phyloP scores from a whole-genome alignment of 2,113 vertebrate species.

The Sitta europaea region DNA sequence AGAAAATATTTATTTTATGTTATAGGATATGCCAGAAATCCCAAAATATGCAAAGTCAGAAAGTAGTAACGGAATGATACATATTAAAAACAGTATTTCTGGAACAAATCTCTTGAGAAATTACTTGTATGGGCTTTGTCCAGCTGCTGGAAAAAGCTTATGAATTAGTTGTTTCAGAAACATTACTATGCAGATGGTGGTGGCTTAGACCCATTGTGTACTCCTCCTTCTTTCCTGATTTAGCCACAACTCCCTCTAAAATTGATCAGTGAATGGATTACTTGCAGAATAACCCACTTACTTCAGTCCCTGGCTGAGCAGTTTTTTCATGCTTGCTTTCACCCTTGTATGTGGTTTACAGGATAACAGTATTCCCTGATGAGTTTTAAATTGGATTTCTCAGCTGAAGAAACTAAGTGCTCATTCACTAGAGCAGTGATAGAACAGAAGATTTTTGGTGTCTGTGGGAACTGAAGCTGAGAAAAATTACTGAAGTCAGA shows the following conservation, averaged over 20 bases:
- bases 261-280: neutral
- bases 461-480: neutral
- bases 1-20: constrained; percentile 36
- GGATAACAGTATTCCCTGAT: neutral
- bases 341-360: neutral
- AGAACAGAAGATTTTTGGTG: neutral
- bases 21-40: constrained; percentile 21
- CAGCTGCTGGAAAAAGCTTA: neutral
- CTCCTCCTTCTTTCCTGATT: neutral
- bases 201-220: neutral
- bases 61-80: neutral
- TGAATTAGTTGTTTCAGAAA: neutral
- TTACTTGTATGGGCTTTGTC: neutral
- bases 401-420: neutral
- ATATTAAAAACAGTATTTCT: neutral
- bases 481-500: neutral
- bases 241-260: neutral
- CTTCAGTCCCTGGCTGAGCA: neutral
- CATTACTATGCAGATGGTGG: neutral
- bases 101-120: neutral
- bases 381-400: neutral
- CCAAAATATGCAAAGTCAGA: neutral
- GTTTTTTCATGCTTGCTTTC: neutral
- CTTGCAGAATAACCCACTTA: neutral
- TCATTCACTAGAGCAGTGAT: neutral